Percentiles rank a stretch among this genome's conserved stretches.
These are phyloP conservation scores for Chymomyza fuscimana DNA, from an alignment of 2,888 invertebrate species.

Conservation along the genomic window DNA sequence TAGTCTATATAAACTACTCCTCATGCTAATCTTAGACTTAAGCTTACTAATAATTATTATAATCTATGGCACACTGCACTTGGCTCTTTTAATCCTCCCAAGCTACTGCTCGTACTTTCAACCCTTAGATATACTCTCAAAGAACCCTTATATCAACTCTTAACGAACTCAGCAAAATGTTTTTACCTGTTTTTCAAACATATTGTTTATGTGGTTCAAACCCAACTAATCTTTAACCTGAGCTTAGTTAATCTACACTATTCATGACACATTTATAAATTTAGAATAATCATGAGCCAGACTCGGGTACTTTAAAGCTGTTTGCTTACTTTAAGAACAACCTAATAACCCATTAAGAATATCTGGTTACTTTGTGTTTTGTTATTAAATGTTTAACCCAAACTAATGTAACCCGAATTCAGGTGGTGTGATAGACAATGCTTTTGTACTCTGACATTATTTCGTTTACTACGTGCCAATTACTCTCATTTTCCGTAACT, in stretches of 20 bases:
- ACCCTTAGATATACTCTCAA: too few relatives aligned
- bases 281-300: too few relatives aligned
- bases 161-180: too few relatives aligned
- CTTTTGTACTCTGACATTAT: neutral
- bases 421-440: neutral
- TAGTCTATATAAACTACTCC: too few relatives aligned
- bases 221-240: neutral
- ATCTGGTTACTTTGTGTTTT: neutral
- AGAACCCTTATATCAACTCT: too few relatives aligned
- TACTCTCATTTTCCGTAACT: neutral
- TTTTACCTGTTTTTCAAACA: neutral
- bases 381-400: neutral
- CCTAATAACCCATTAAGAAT: neutral
- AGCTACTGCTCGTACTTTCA: too few relatives aligned
- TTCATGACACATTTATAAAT: neutral
- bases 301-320: too few relatives aligned
- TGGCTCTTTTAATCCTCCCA: too few relatives aligned
- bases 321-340: neutral
- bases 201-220: neutral
- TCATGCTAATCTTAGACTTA: too few relatives aligned
- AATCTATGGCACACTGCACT: too few relatives aligned
- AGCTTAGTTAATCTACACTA: neutral
- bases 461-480: neutral
- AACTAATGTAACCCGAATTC: neutral
- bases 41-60: too few relatives aligned